phyloP scores from a whole-genome alignment of 1,140 invertebrate genomes.

The Meloidogyne hapla region DNA sequence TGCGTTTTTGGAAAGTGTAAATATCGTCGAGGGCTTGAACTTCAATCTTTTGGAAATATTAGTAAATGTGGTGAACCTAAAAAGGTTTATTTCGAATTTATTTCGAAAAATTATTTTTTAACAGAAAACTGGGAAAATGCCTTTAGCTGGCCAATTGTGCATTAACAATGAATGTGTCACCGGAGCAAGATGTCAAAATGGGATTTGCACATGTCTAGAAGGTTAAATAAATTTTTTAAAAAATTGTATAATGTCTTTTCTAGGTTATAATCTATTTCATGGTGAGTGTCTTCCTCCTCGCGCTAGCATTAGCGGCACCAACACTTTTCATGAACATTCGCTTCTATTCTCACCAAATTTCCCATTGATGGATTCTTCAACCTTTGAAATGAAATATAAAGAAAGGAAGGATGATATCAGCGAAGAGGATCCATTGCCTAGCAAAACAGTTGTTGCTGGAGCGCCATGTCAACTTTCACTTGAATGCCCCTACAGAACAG shows the following conservation, averaged over 20 bases:
- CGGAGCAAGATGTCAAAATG: constrained; percentile 5
- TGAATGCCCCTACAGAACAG: constrained; percentile 49
- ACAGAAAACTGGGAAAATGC: constrained; percentile 47
- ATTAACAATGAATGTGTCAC: constrained; percentile 23
- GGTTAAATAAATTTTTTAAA: background rate
- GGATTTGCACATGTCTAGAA: constrained; percentile 26
- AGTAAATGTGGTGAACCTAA: constrained; percentile 14
- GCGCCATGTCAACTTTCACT: constrained; percentile 42
- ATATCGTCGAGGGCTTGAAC: constrained; percentile 31
- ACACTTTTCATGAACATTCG: constrained; percentile 28
- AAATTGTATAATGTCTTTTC: no score
- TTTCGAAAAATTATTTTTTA: constrained; percentile 47
- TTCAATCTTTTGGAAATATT: background rate
- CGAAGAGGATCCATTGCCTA: constrained; percentile 17
- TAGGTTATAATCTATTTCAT: constrained; percentile 39
- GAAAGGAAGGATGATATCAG: background rate
- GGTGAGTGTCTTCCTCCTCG: constrained; percentile 38
- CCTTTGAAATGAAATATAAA: background rate
- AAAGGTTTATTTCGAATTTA: background rate
- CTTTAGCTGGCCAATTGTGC: constrained; percentile 44
- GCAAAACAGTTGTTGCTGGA: constrained; percentile 37
- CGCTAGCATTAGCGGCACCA: background rate
- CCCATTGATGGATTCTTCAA: background rate
- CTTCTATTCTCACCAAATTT: constrained; percentile 31
- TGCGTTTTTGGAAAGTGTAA: constrained; percentile 35